phyloP scores from a whole-genome alignment of 2,888 invertebrate genomes.

The Drosophila melanosoma region DNA sequence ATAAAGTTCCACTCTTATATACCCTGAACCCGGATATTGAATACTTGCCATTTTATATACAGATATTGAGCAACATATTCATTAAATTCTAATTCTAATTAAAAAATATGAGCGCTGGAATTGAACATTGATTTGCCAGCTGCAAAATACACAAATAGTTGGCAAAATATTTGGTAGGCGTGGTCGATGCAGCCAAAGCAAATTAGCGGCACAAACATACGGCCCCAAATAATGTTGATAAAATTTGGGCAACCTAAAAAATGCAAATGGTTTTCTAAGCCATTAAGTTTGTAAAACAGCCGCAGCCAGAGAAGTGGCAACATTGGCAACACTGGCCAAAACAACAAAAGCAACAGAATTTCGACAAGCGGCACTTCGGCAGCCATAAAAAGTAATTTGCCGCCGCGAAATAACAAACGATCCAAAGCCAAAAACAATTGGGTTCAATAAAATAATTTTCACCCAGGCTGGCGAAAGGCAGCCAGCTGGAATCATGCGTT shows the following conservation, averaged over 20 bases:
- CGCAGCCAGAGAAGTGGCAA: constrained; percentile 23
- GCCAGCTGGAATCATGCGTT: constrained; percentile 54
- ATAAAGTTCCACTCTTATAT: not conserved
- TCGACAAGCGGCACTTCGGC: constrained; percentile 46
- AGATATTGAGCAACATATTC: not conserved
- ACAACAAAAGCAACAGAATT: not conserved
- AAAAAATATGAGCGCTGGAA: not conserved
- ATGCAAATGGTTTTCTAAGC: constrained; percentile 82
- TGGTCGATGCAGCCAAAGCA: constrained; percentile 40
- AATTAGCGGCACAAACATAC: constrained; percentile 65
- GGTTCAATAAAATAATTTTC: constrained; percentile 82
- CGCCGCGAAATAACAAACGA: constrained; percentile 74
- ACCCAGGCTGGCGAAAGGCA: constrained; percentile 39
- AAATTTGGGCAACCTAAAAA: constrained; percentile 74
- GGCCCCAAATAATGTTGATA: constrained; percentile 72
- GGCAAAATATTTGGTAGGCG: not conserved
- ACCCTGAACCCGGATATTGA: not conserved
- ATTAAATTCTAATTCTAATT: not conserved
- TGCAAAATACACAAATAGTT: constrained; percentile 14
- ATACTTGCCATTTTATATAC: not conserved
- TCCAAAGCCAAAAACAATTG: constrained; percentile 76
- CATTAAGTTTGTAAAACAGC: constrained; percentile 80
- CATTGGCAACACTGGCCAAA: constrained; percentile 6
- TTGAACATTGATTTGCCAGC: not conserved
- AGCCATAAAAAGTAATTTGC: constrained; percentile 79